These are phyloP conservation scores for Psittacara wagleri DNA, from an alignment of 2,113 vertebrate species.

Conservation along the genomic window DNA sequence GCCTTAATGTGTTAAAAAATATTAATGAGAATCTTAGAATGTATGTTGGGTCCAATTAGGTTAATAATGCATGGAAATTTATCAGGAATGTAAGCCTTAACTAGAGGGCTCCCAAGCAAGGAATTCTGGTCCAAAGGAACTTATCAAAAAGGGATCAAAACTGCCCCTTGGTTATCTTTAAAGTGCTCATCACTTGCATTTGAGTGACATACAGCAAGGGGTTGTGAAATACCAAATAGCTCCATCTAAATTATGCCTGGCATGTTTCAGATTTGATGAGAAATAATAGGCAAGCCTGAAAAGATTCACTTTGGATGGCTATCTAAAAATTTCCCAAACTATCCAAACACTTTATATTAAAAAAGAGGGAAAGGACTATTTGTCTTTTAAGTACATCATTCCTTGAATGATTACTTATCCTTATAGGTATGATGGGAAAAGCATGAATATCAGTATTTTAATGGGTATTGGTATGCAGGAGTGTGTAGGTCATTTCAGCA, in stretches of 20 bases:
- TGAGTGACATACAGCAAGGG: not conserved
- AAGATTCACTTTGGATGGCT: not conserved
- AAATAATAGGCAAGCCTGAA: slow-evolving; percentile 20
- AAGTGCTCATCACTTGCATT: slow-evolving; percentile 11
- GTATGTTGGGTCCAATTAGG: slow-evolving; percentile 70
- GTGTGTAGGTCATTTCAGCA: not conserved
- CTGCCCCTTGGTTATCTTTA: not conserved
- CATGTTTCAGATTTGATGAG: slow-evolving; percentile 38
- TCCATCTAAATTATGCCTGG: slow-evolving; percentile 12
- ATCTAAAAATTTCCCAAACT: not conserved
- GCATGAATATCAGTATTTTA: not conserved
- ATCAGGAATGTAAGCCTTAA: slow-evolving; percentile 52
- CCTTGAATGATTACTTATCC: not conserved
- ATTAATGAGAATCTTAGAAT: slow-evolving; percentile 74
- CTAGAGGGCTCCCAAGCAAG: not conserved
- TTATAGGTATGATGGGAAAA: not conserved
- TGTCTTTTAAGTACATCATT: not conserved
- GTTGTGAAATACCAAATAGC: not conserved
- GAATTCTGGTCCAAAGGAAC: not conserved
- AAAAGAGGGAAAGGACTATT: not conserved
- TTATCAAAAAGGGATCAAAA: not conserved
- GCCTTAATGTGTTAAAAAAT: slow-evolving; percentile 68
- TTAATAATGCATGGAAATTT: slow-evolving; percentile 71
- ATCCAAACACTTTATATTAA: not conserved
- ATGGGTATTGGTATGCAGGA: not conserved